Conservation (phyloP, 2,113 vertebrate genomes). For the Atlantisia rogersi region DNA sequence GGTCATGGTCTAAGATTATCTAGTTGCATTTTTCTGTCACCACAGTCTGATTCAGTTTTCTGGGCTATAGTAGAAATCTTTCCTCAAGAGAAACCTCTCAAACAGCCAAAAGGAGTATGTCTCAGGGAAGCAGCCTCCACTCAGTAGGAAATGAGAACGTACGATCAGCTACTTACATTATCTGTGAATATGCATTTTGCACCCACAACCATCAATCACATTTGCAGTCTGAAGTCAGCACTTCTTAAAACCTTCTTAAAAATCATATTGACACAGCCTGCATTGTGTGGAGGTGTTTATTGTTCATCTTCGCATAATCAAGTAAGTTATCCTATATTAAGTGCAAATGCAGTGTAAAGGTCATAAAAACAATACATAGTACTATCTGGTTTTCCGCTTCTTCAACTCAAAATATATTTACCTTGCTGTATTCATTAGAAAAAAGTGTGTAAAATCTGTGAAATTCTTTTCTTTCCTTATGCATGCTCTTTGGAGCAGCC, state of each 20-base stretch:
- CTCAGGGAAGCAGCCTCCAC: not conserved
- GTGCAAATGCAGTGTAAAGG: not conserved
- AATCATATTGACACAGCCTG: not conserved
- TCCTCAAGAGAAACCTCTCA: not conserved
- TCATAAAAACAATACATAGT: not conserved
- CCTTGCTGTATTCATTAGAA: not conserved
- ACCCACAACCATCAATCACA: not conserved
- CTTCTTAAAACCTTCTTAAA: not conserved
- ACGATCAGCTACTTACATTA: not conserved
- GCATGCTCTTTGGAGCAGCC: not conserved
- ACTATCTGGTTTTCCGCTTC: not conserved
- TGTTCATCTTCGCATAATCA: not conserved
- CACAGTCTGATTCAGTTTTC: not conserved
- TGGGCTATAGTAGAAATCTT: not conserved
- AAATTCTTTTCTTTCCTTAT: not conserved
- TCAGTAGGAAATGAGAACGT: not conserved
- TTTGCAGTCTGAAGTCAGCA: not conserved
- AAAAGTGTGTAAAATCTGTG: not conserved
- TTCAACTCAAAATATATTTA: not conserved
- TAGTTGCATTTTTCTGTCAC: not conserved
- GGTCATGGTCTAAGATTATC: not conserved
- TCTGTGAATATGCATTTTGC: not conserved
- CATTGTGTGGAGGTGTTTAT: accelerated
- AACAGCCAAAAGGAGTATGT: not conserved
- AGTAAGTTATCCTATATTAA: not conserved